phyloP scores from a whole-genome alignment of 2,888 invertebrate species.

The Caenorhabditis afra region DNA sequence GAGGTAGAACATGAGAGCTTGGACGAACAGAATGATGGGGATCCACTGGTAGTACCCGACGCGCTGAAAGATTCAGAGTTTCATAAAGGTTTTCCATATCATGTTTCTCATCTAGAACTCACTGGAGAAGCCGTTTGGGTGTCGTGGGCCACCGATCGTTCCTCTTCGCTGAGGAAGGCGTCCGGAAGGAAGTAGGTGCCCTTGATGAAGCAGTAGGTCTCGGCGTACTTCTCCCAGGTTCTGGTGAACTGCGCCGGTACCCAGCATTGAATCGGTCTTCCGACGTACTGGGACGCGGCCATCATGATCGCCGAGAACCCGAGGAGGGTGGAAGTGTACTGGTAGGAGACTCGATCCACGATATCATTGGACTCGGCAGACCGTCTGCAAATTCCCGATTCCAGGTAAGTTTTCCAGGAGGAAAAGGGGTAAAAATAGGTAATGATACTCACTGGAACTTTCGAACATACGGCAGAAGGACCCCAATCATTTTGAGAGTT shows the following conservation, averaged over 20 bases:
- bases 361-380: conserved; percentile 79
- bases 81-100: too few relatives aligned
- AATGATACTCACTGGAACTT: conserved; percentile 56
- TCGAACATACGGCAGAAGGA: conserved; percentile 60
- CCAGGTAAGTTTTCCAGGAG: too few relatives aligned
- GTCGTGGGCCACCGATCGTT: conserved; percentile 54
- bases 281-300: conserved; percentile 80
- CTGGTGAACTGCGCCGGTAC: conserved; percentile 80
- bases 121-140: conserved; percentile 37
- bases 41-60: conserved; percentile 78
- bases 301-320: conserved; percentile 75
- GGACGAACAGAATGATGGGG: conserved; percentile 74
- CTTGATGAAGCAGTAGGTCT: conserved; percentile 80
- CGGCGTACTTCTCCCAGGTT: conserved; percentile 78
- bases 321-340: conserved; percentile 58
- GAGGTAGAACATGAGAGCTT: conserved; percentile 79
- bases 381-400: conserved; percentile 55
- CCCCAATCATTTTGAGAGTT: conserved; percentile 63
- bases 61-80: conserved; percentile 51
- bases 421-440: background rate
- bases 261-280: conserved; percentile 80
- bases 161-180: conserved; percentile 66
- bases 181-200: conserved; percentile 74
- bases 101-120: too few relatives aligned
- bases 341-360: conserved; percentile 68